A percentile compares a stretch with the other conserved stretches of the same genome.
phyloP scores from a whole-genome alignment of 2,797 vertebrate species.

The Phaenicophaeus curvirostris region DNA sequence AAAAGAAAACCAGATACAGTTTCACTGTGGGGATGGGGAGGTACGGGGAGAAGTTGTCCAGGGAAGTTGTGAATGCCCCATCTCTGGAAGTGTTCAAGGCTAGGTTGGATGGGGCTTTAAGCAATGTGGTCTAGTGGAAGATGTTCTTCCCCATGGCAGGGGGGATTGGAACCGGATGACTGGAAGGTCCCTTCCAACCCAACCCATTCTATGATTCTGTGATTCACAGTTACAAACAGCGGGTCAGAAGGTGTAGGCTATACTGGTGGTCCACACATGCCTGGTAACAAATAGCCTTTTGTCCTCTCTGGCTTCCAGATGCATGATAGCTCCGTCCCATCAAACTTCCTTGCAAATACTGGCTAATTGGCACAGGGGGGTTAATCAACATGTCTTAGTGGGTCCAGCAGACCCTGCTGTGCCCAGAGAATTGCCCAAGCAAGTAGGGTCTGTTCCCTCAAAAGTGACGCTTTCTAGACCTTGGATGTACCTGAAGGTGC shows the following conservation, averaged over 20 bases:
- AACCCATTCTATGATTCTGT: no score
- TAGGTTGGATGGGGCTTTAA: no score
- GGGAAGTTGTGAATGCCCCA: no score
- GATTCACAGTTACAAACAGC: neutral
- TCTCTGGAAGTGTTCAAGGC: no score
- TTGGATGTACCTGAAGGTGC: neutral
- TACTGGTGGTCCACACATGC: neutral
- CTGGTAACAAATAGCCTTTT: neutral
- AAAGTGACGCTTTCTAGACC: neutral
- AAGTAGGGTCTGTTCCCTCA: neutral
- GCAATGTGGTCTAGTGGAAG: no score
- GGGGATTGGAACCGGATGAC: no score
- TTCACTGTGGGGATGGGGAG: neutral
- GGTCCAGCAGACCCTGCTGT: neutral
- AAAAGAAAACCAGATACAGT: neutral
- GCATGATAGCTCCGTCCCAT: neutral
- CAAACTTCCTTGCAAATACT: neutral
- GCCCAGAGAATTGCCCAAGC: neutral
- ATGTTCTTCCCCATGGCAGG: no score
- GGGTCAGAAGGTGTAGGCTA: neutral
- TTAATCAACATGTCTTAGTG: neutral
- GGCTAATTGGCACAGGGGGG: neutral
- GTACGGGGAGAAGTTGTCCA: no score
- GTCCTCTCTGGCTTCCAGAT: neutral
- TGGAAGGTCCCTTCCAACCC: no score